Conservation (phyloP, 2,113 vertebrate species). For the Tilapia sparmanii region DNA sequence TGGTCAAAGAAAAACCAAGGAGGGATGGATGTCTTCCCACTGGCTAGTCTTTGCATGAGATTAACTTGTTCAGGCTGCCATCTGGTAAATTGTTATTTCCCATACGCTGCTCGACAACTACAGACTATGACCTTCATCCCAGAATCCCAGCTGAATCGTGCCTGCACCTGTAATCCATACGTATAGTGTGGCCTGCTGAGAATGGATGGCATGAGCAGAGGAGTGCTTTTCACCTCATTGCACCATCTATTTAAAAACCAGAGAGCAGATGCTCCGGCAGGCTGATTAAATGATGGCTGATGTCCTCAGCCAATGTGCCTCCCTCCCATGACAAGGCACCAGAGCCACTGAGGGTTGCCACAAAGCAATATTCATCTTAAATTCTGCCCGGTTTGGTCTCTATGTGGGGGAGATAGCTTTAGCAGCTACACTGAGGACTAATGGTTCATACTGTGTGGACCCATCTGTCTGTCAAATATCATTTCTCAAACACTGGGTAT, state of each 20-base stretch:
- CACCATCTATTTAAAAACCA: constrained; percentile 47
- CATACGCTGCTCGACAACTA: not conserved
- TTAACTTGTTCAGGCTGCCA: constrained; percentile 24
- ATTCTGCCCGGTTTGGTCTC: not conserved
- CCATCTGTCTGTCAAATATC: not conserved
- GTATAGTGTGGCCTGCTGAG: constrained; percentile 19
- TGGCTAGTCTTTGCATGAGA: not conserved
- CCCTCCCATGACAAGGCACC: constrained; percentile 22
- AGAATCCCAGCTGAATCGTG: constrained; percentile 22
- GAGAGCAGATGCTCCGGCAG: constrained; percentile 40
- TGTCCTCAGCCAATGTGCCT: constrained; percentile 4
- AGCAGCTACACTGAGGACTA: not conserved
- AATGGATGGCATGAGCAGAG: constrained; percentile 15
- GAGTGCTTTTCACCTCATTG: constrained; percentile 37
- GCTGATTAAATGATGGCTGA: constrained; percentile 57
- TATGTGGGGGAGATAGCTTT: not conserved
- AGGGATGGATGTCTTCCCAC: not conserved
- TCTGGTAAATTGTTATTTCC: constrained; percentile 28
- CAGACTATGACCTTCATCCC: constrained; percentile 26
- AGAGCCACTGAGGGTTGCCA: constrained; percentile 1
- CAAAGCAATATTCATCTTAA: not conserved
- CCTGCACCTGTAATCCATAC: constrained; percentile 35
- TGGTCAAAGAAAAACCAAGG: not conserved
- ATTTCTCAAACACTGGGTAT: not conserved
- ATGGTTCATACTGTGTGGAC: not conserved